Conservation (phyloP, 2,113 vertebrate species). For the Brachyhypopomus occidentalis region DNA sequence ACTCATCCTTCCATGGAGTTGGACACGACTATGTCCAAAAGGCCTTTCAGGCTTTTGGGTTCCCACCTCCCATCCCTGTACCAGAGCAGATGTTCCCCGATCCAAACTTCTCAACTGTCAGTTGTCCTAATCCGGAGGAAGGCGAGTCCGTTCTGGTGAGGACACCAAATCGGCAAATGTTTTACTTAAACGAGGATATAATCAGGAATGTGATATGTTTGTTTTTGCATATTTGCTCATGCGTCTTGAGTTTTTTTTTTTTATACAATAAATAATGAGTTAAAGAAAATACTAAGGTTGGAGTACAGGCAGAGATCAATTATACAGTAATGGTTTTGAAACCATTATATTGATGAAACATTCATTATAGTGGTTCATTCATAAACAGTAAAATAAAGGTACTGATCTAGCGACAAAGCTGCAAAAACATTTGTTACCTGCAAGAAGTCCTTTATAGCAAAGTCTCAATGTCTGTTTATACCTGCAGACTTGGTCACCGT, state of each 20-base stretch:
- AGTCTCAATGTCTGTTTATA: background rate
- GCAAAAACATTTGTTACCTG: too few species aligned
- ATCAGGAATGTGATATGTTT: background rate
- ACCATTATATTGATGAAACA: too few species aligned
- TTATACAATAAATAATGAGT: background rate
- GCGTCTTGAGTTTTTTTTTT: too few species aligned
- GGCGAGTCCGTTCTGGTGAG: conserved; percentile 90
- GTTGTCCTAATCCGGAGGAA: conserved; percentile 94
- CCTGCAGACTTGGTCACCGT: too few species aligned
- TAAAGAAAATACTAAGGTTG: too few species aligned
- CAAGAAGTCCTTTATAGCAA: background rate
- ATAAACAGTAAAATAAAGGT: background rate
- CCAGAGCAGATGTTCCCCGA: conserved; percentile 93
- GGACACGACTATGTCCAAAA: conserved; percentile 87
- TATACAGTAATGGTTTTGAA: background rate
- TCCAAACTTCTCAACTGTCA: conserved; percentile 89
- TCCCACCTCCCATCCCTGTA: conserved; percentile 87
- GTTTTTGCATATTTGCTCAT: background rate
- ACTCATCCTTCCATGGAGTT: conserved; percentile 93
- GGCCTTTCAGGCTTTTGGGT: conserved; percentile 86
- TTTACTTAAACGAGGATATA: background rate
- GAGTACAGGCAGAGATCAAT: too few species aligned
- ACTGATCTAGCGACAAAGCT: background rate
- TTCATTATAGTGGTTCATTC: too few species aligned
- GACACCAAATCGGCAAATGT: background rate